Evolutionary conservation across 2,888 invertebrate species (phyloP).

Genomic region (Cephus pulcher): DNA sequence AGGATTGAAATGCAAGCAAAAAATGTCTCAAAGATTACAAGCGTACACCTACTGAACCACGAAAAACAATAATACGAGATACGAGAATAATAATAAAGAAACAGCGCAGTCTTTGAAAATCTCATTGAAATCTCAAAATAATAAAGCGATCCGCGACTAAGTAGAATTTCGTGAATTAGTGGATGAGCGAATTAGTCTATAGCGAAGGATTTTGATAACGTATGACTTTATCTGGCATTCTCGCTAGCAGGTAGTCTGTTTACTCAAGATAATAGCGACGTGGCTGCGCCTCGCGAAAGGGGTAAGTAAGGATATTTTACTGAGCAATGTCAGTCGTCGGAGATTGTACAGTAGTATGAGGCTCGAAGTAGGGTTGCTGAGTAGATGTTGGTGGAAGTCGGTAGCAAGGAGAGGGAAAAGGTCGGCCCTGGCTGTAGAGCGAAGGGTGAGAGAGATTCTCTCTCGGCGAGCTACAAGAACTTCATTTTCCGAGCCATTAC

Average conservation of each 20-base stretch:
- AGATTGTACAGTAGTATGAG: slow-evolving; percentile 24
- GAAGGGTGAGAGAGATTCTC: slow-evolving; percentile 38
- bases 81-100: background rate
- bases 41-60: background rate
- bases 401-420: slow-evolving; percentile 17
- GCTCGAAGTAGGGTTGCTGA: slow-evolving; percentile 5
- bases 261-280: slow-evolving; percentile 61
- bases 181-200: slow-evolving; percentile 26
- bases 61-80: background rate
- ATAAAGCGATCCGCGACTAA: background rate
- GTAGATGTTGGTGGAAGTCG: slow-evolving; percentile 17
- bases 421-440: slow-evolving; percentile 11
- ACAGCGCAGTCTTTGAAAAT: background rate
- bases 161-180: background rate
- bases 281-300: slow-evolving; percentile 22
- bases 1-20: background rate
- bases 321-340: slow-evolving; percentile 34
- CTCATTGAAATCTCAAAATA: background rate
- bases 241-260: slow-evolving; percentile 59
- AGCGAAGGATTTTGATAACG: slow-evolving; percentile 58
- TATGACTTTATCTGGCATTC: slow-evolving; percentile 60
- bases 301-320: slow-evolving; percentile 40
- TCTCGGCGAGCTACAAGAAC: slow-evolving; percentile 58
- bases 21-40: background rate
- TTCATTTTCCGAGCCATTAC: slow-evolving; percentile 65